These are phyloP conservation scores for Aquatica leii DNA, from an alignment of 2,888 invertebrate species.

Conservation along the genomic window DNA sequence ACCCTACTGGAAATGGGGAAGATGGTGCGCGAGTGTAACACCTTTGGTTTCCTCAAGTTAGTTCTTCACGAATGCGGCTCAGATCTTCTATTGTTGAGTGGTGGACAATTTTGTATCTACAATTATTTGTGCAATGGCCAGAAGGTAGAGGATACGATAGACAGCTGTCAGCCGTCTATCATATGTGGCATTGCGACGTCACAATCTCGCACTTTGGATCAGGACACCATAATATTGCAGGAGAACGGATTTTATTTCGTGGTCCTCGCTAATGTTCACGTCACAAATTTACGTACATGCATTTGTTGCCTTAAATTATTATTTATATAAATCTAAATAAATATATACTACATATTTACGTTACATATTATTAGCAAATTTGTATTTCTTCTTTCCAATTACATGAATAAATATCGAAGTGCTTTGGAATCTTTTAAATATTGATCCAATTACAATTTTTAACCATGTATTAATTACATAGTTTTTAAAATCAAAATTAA, in stretches of 20 bases:
- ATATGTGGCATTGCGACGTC: constrained; percentile 60
- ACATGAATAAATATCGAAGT: too few relatives aligned
- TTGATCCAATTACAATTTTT: too few relatives aligned
- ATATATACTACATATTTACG: too few relatives aligned
- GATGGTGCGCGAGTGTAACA: constrained; percentile 60
- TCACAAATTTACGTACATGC: too few relatives aligned
- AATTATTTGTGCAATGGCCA: constrained; percentile 27
- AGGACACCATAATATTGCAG: constrained; percentile 50
- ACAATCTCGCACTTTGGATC: constrained; percentile 56
- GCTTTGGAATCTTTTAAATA: too few relatives aligned
- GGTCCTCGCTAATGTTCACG: neutral
- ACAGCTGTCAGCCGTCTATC: constrained; percentile 62
- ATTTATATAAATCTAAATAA: too few relatives aligned
- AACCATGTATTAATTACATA: too few relatives aligned
- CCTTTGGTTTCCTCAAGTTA: constrained; percentile 50
- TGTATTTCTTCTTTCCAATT: too few relatives aligned
- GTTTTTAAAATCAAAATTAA: too few relatives aligned
- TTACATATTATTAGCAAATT: too few relatives aligned
- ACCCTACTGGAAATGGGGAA: constrained; percentile 56
- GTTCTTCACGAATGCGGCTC: constrained; percentile 47
- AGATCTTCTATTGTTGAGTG: constrained; percentile 41
- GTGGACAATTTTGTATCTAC: constrained; percentile 25
- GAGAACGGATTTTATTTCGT: constrained; percentile 27
- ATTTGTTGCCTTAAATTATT: too few relatives aligned
- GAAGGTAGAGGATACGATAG: constrained; percentile 35